These are phyloP conservation scores for Murina feae DNA, from an alignment of 2,113 vertebrate species.

Conservation along the genomic window DNA sequence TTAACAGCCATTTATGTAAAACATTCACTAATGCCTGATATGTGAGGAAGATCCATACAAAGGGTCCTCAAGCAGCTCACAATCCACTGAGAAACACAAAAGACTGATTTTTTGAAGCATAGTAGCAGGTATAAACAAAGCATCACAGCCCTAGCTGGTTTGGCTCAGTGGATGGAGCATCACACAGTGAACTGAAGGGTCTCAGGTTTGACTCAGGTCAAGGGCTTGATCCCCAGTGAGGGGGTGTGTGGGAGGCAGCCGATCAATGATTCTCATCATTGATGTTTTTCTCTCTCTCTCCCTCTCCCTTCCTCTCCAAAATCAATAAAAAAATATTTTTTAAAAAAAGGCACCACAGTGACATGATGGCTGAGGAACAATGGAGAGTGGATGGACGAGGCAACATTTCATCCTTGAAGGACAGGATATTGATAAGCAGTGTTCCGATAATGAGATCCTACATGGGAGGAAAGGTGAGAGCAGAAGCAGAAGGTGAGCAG, in stretches of 20 bases:
- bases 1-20: neutral
- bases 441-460: neutral
- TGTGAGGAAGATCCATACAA: neutral
- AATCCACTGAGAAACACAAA: neutral
- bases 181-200: neutral
- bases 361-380: neutral
- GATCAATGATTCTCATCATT: neutral
- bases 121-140: neutral
- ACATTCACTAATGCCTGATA: neutral
- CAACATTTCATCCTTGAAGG: neutral
- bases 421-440: neutral
- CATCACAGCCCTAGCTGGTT: neutral
- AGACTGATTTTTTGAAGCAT: neutral
- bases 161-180: neutral
- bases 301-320: neutral
- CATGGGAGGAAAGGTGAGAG: neutral
- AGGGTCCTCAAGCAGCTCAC: neutral
- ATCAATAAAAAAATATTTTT: too few relatives aligned
- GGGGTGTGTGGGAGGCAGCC: neutral
- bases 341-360: neutral
- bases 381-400: neutral
- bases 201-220: too few relatives aligned
- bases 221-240: neutral
- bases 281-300: neutral
- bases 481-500: neutral